phyloP scores from a whole-genome alignment of 2,797 vertebrate genomes.

The Alauda arvensis region DNA sequence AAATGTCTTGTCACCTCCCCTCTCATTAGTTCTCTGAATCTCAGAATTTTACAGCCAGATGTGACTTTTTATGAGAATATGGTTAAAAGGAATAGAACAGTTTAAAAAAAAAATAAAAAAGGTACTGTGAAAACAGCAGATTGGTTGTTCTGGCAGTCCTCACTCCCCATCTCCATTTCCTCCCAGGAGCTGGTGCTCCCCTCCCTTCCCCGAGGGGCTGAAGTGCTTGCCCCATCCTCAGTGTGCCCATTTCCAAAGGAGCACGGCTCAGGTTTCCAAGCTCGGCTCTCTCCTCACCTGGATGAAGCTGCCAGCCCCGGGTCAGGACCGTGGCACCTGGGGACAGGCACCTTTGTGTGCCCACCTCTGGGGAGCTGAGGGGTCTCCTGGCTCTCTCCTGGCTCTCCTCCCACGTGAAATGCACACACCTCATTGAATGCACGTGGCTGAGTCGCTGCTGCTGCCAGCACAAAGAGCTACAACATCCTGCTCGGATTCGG shows the following conservation, averaged over 20 bases:
- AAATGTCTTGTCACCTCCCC: slow-evolving; percentile 15
- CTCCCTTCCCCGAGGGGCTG: background rate
- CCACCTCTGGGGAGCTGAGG: background rate
- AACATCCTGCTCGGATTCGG: slow-evolving; percentile 21
- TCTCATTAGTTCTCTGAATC: background rate
- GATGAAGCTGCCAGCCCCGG: background rate
- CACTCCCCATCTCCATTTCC: background rate
- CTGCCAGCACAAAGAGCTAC: background rate
- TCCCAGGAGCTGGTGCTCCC: background rate
- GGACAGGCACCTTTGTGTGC: background rate
- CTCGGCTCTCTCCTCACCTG: background rate
- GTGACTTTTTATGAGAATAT: background rate
- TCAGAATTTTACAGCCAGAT: slow-evolving; percentile 36
- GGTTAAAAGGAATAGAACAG: slow-evolving; percentile 11
- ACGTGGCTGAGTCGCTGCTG: background rate
- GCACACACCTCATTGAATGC: background rate
- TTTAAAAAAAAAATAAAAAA: background rate
- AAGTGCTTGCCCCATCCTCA: background rate
- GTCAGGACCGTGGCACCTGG: rapidly evolving
- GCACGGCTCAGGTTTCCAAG: background rate
- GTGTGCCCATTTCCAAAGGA: background rate
- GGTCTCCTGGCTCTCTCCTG: background rate
- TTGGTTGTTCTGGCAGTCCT: slow-evolving; percentile 13
- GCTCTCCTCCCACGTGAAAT: rapidly evolving
- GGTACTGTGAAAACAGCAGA: slow-evolving; percentile 20